Conservation (phyloP, 1,140 invertebrate species). For the Drosophila cardini region DNA sequence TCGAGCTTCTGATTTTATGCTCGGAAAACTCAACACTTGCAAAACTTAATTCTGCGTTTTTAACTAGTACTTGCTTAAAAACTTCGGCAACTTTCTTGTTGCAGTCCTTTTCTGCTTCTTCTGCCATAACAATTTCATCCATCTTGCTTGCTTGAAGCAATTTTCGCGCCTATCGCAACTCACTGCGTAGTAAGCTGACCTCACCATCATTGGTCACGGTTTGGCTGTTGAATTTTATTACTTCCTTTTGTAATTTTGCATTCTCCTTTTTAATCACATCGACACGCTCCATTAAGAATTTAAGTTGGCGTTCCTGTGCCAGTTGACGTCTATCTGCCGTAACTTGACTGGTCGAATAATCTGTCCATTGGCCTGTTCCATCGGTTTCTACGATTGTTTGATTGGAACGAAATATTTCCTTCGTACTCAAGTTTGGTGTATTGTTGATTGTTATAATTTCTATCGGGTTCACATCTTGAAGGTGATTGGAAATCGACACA, state of each 20-base stretch:
- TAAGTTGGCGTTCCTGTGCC: conserved; percentile 72
- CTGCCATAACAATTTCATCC: conserved; percentile 65
- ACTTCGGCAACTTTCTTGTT: conserved; percentile 64
- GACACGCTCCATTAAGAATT: conserved; percentile 73
- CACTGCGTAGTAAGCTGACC: conserved; percentile 70
- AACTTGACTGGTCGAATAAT: not conserved
- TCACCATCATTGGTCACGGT: conserved; percentile 68
- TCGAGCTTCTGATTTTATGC: conserved; percentile 63
- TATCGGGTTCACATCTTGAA: conserved; percentile 10
- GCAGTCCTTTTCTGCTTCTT: conserved; percentile 59
- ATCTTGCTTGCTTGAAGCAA: conserved; percentile 71
- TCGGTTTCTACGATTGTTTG: not conserved
- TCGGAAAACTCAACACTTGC: conserved; percentile 49
- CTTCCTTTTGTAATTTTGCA: conserved; percentile 64
- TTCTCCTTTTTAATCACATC: conserved; percentile 72
- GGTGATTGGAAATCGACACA: not conserved
- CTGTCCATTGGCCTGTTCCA: not conserved
- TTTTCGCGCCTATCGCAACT: conserved; percentile 68
- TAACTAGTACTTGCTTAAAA: conserved; percentile 59
- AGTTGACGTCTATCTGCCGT: conserved; percentile 60
- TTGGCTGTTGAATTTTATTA: conserved; percentile 59
- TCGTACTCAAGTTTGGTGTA: not conserved
- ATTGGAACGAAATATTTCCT: conserved; percentile 29
- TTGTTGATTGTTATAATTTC: conserved; percentile 28
- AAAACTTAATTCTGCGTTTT: conserved; percentile 55